Base-by-base conservation (phyloP, 1,140 invertebrate species). In the Drosophila kurseongensis region DNA sequence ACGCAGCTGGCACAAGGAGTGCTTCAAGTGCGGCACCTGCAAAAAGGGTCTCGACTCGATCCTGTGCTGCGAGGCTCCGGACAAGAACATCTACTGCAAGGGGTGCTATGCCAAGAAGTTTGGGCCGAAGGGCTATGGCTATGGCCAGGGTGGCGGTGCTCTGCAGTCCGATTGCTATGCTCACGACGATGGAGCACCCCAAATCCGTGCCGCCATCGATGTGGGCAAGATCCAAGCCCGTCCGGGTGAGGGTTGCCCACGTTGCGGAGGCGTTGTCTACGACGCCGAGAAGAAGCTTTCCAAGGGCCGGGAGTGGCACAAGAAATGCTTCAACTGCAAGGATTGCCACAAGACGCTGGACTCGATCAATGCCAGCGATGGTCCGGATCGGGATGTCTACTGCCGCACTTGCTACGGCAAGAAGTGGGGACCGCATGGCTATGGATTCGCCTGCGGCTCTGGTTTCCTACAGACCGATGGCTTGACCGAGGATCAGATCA, bases 11-110 rank as follows among this genome's bases (percentile, higher is more conserved):
- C 97, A 98, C 95, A 98, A 95, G 94, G 96, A 97, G 94, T 98
- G 97, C 94, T 98, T 98, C 95, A 98, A 98, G 94, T 98, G 98
- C 94, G 97, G 94, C 90, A 95, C 95, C 82, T 99, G 99, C 94
- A 95, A 95, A 91, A 99, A 99, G 94, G 95, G 97, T 93, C 95
- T 99, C 93, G 98, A 99, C 94, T 99, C 98, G 66, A 96, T 97
- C 79, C 98, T 97, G 93, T 97, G 97, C 94, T 98, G 97, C 93
- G 98, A 99, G 93, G 97, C 96, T 90, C 97, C 98, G 81, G 98
- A 99, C 92, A 97, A 97, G 74, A 96, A 99, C 93, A 97, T 99
- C 93, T 99, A 98, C 94, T 99, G 99, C 94, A 98, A 97, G 97
- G 97, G 97, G 88, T 98, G 97, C 95, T 98, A 98, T 93, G 97